Base-by-base conservation (phyloP, 2,888 invertebrate species). In the Sminthurides aquaticus region DNA sequence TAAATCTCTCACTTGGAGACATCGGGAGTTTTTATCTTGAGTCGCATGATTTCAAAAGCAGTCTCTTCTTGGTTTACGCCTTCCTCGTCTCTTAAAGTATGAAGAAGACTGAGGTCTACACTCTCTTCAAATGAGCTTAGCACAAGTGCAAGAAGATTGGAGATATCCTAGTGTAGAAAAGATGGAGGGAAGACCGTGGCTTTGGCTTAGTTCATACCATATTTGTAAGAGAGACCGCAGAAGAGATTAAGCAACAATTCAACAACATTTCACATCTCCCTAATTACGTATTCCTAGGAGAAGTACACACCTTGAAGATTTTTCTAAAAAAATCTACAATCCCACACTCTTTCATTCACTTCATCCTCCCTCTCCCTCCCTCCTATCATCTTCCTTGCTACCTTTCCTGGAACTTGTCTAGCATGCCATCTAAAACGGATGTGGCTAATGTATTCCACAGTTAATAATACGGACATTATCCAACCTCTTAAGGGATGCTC, bases 1-100 rank as follows among this genome's bases (percentile, higher is more conserved):
- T 69, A 69, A 69, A 69, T 69, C 69, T 69, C 64, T 67, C 66
- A 62, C 48, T 62, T 58, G 62, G 65, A 65, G 67, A 67, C 67
- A 67, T 67, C 62, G 62, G 68, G 63, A 64, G 65, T 64, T 59
- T 69, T 64, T 67, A 67, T 69, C 66, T 67, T 62, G 65, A 66
- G 67, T 69, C 69, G 62, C 65, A 69, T 66, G 64, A 64, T 69
- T 69, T 69, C 65, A 61, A 66, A 66, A 63, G 55, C 62, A 66
- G 54, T 55, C 24, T 26, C 8, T 24, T 20, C 43, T 15, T 34
- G 43, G 43, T 34, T 34, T 34, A 34, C 43, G 43, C 43, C 43
- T 34, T 34, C 43, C 8, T 34, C n/a, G n/a, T n/a, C n/a, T n/a
- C n/a, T n/a, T n/a, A n/a, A n/a, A n/a, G n/a, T n/a, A n/a, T n/a